Base-by-base conservation (phyloP, 2,888 invertebrate species). In the Hymenopus coronatus region DNA sequence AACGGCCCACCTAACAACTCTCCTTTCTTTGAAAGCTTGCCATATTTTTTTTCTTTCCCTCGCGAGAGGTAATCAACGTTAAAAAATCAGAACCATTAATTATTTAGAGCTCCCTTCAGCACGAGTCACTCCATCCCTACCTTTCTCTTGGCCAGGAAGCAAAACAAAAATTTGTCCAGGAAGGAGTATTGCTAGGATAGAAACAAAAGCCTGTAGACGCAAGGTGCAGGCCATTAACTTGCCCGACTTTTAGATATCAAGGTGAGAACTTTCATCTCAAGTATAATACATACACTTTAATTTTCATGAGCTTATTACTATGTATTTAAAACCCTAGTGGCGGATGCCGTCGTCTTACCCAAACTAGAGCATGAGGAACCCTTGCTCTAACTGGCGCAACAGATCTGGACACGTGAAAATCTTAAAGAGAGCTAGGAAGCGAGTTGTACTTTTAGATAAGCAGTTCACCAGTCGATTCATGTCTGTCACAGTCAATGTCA, bases 71-170 rank as follows among this genome's bases (percentile, higher is more conserved):
- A 89, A 89, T 89, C 89, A 87, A 87, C 89, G 83, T 83, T 85
- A 88, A 89, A 86, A 86, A 86, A 89, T 87, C 89, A 25, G 30
- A 70, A 82, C 86, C 82, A 87, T 82, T 89, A 89, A 87, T 89
- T 87, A 89, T 89, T 89, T 82, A 27, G 82, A 85, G 27, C 81
- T 85, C 85, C 30, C 82, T 88, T 86, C 27, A 82, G 25, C 54
- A 25, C 54, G 54, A 25, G 54, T 20, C 54, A 20, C 54, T 40
- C 40, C 54, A 6, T 70, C 20, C 54, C 54, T 70, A 20, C 54
- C 15, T 20, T 54, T 54, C 54, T 14, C 54, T 54, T 25, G 20
- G 54, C 25, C 54, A 70, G 54, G 20, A 70, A 70, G 6, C 54
- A 70, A 70, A 70, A 70, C 54, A 70, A 70, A 70, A 70, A 70